These are phyloP conservation scores for Diabrotica balteata DNA, from an alignment of 2,888 invertebrate genomes.

Conservation along the genomic window DNA sequence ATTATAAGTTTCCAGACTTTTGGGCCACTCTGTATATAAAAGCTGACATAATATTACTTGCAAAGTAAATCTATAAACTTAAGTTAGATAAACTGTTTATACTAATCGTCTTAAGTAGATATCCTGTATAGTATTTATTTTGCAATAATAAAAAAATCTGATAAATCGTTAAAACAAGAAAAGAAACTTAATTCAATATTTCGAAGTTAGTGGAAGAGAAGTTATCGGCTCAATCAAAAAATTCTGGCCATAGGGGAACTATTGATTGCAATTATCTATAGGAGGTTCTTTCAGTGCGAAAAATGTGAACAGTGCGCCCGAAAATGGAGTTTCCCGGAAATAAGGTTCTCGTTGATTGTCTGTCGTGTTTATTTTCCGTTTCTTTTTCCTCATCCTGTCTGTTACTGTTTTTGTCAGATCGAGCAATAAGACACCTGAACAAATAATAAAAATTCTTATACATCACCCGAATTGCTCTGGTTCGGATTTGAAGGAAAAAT, in stretches of 20 bases:
- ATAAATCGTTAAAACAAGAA: constrained; percentile 14
- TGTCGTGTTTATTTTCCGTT: constrained; percentile 43
- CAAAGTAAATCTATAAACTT: too few relatives aligned
- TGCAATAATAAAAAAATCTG: background rate
- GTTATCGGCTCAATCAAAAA: constrained; percentile 20
- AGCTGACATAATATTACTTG: too few relatives aligned
- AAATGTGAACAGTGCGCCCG: constrained; percentile 26
- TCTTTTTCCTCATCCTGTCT: constrained; percentile 34
- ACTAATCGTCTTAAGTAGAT: too few relatives aligned
- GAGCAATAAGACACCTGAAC: constrained; percentile 45
- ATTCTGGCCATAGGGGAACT: constrained; percentile 17
- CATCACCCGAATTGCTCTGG: constrained; percentile 28
- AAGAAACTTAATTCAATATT: constrained; percentile 18
- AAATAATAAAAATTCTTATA: constrained; percentile 38
- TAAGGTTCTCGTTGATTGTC: constrained; percentile 43
- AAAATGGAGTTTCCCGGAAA: constrained; percentile 40
- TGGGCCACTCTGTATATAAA: too few relatives aligned
- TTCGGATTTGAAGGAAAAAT: constrained; percentile 29
- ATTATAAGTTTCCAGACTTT: too few relatives aligned
- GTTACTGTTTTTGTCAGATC: constrained; percentile 43
- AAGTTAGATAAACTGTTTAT: too few relatives aligned
- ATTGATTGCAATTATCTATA: constrained; percentile 36
- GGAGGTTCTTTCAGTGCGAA: constrained; percentile 24
- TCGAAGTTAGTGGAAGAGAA: constrained; percentile 19
- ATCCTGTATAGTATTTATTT: too few relatives aligned